Evolutionary conservation across 2,797 vertebrate species (phyloP).

Genomic region (Bufotes viridis): DNA sequence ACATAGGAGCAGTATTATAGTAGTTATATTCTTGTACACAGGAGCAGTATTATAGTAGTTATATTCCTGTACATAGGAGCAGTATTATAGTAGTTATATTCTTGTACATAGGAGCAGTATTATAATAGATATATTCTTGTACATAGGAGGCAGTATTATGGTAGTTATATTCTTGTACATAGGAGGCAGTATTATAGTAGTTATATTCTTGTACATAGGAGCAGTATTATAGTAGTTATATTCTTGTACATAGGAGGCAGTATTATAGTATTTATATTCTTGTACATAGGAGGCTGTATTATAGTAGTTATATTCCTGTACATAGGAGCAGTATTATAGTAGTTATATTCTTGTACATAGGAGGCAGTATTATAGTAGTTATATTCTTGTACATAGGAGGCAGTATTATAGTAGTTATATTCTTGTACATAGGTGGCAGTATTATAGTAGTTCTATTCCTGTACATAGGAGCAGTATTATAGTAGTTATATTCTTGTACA

Average conservation of each 20-base stretch:
- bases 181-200: not conserved
- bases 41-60: not conserved
- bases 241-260: not conserved
- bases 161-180: too few relatives aligned
- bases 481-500: too few relatives aligned
- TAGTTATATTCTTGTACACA: not conserved
- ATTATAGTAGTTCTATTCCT: not conserved
- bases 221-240: too few relatives aligned
- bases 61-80: not conserved
- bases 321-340: too few relatives aligned
- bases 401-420: too few relatives aligned
- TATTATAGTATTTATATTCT: not conserved
- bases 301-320: not conserved
- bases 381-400: too few relatives aligned
- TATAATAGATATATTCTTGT: too few relatives aligned
- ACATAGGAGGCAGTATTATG: too few relatives aligned
- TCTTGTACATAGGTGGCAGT: not conserved
- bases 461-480: too few relatives aligned
- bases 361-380: not conserved
- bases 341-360: too few relatives aligned
- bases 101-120: not conserved
- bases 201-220: not conserved
- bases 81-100: conserved; percentile 2
- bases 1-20: too few relatives aligned
- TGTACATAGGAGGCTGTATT: not conserved